A percentile compares a stretch with the other conserved stretches of the same genome.
Conservation (phyloP, 1,140 invertebrate species). For the Zophobas morio region DNA sequence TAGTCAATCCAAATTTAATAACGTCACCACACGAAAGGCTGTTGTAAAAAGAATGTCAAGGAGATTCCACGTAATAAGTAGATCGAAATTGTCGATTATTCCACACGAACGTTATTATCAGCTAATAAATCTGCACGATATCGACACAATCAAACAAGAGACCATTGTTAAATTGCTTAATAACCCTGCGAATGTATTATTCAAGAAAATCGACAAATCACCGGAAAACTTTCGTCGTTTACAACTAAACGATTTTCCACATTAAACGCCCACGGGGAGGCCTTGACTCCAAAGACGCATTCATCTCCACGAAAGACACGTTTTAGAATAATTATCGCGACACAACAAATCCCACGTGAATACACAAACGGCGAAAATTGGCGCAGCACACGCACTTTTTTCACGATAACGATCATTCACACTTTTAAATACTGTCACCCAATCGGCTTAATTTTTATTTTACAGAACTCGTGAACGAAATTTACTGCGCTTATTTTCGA, state of each 20-base stretch:
- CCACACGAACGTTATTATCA: slow-evolving; percentile 16
- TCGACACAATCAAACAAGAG: neutral
- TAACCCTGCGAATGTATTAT: neutral
- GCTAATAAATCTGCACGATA: slow-evolving; percentile 20
- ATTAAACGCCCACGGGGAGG: neutral
- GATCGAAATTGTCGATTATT: slow-evolving; percentile 10
- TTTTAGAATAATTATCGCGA: too few relatives aligned
- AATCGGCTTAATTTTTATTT: too few relatives aligned
- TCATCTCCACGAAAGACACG: too few relatives aligned
- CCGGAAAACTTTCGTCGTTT: neutral
- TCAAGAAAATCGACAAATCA: slow-evolving; percentile 4
- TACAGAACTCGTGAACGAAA: too few relatives aligned
- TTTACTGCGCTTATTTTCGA: too few relatives aligned
- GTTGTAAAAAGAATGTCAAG: slow-evolving; percentile 8
- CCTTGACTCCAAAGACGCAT: neutral
- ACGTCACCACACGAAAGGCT: slow-evolving; percentile 12
- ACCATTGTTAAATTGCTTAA: neutral
- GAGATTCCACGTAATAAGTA: slow-evolving; percentile 2
- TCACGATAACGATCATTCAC: too few relatives aligned
- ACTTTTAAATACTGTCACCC: too few relatives aligned
- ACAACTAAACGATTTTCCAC: neutral
- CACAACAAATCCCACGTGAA: too few relatives aligned
- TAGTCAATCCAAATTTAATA: slow-evolving; percentile 12
- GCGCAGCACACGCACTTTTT: too few relatives aligned
- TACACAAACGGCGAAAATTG: too few relatives aligned